phyloP scores from a whole-genome alignment of 1,140 invertebrate species.

The Magallana angulata region DNA sequence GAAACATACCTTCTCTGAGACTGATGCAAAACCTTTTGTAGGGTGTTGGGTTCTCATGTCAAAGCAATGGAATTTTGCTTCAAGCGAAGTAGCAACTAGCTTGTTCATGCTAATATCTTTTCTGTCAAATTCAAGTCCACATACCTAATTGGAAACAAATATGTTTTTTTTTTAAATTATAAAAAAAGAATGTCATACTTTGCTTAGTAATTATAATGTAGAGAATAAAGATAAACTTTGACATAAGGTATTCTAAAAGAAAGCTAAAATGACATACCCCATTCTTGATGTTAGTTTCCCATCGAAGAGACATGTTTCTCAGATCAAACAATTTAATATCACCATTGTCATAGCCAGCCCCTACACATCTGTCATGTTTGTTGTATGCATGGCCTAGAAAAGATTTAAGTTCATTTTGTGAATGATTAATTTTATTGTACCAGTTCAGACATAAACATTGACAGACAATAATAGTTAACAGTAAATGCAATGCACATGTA shows the following conservation, averaged over 20 bases:
- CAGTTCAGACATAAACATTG: no score
- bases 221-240: not conserved
- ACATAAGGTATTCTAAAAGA: no score
- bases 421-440: no score
- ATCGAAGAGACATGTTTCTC: slow-evolving; percentile 89
- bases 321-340: slow-evolving; percentile 97
- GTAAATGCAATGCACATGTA: no score
- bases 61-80: slow-evolving; percentile 94
- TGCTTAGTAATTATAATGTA: no score
- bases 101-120: slow-evolving; percentile 98
- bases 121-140: slow-evolving; percentile 93
- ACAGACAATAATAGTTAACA: no score
- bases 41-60: slow-evolving; percentile 93
- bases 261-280: slow-evolving; percentile 83
- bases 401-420: not conserved
- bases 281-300: slow-evolving; percentile 96
- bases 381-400: slow-evolving; percentile 89
- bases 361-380: slow-evolving; percentile 90
- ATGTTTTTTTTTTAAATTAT: not conserved
- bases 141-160: slow-evolving; percentile 83
- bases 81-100: slow-evolving; percentile 93
- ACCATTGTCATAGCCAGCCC: slow-evolving; percentile 97
- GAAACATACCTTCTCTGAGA: slow-evolving; percentile 86
- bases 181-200: no score
- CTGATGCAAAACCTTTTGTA: slow-evolving; percentile 90